Conservation (phyloP, 2,888 invertebrate genomes). For the Chrysina gloriosa region DNA sequence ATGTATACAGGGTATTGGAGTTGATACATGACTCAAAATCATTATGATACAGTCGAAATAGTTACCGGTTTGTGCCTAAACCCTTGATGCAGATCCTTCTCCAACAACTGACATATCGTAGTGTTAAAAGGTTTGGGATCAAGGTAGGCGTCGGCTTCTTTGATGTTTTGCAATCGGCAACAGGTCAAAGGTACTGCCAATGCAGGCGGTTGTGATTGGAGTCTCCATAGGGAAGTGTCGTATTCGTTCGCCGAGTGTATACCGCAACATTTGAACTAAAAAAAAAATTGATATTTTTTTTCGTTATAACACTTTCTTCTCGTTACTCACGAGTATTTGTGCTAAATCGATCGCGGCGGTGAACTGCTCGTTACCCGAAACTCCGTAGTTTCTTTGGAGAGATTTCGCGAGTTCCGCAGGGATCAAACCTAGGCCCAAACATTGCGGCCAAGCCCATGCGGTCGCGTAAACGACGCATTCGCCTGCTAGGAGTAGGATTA, state of each 20-base stretch:
- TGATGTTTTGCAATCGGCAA: constrained; percentile 73
- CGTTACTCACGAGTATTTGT: constrained; percentile 69
- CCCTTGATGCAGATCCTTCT: constrained; percentile 68
- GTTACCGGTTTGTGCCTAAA: constrained; percentile 72
- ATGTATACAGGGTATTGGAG: too few species aligned
- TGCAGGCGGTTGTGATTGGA: constrained; percentile 75
- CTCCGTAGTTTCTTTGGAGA: constrained; percentile 81
- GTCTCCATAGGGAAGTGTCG: constrained; percentile 83
- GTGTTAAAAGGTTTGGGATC: constrained; percentile 81
- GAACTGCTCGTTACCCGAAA: constrained; percentile 79
- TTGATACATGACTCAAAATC: neutral
- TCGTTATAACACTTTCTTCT: neutral
- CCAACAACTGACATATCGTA: constrained; percentile 76
- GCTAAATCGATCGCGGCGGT: constrained; percentile 85
- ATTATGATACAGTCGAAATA: constrained; percentile 43
- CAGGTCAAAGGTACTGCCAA: constrained; percentile 57
- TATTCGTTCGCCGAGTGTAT: constrained; percentile 83
- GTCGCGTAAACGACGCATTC: constrained; percentile 79
- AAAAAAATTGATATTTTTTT: constrained; percentile 43
- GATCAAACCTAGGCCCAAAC: constrained; percentile 78
- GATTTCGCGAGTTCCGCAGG: constrained; percentile 76
- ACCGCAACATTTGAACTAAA: constrained; percentile 83
- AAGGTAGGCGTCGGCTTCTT: constrained; percentile 70
- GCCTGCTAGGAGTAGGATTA: constrained; percentile 74
- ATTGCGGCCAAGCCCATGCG: constrained; percentile 82